phyloP scores from a whole-genome alignment of 2,797 vertebrate species.

The Spatula versicolor region DNA sequence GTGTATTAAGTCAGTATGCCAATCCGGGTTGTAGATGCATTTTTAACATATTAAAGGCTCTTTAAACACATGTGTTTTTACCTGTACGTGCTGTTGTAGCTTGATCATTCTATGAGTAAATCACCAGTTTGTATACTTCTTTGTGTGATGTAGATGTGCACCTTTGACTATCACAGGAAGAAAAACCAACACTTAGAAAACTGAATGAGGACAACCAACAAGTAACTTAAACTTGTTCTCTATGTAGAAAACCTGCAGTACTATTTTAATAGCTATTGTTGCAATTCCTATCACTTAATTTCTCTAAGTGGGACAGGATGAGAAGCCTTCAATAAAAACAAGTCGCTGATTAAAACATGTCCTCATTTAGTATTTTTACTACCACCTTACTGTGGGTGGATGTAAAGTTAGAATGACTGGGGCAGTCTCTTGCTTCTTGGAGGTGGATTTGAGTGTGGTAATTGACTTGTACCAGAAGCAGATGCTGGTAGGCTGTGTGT shows the following conservation, averaged over 20 bases:
- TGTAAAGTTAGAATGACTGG: not conserved
- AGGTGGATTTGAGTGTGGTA: not conserved
- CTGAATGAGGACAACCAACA: not conserved
- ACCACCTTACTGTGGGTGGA: not conserved
- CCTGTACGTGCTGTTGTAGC: not conserved
- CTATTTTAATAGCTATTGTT: not conserved
- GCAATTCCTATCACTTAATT: not conserved
- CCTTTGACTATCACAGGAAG: accelerated
- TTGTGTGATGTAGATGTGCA: not conserved
- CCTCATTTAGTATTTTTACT: not conserved
- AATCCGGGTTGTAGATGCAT: not conserved
- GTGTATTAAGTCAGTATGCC: not conserved
- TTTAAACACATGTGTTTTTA: not conserved
- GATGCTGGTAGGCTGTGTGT: not conserved
- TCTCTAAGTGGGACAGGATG: not conserved
- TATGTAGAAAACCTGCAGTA: not conserved
- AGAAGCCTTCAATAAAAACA: not conserved
- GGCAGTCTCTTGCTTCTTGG: not conserved
- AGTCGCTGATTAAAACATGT: not conserved
- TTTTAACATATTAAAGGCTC: not conserved
- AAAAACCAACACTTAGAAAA: not conserved
- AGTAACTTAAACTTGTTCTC: not conserved
- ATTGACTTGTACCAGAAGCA: not conserved
- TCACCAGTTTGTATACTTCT: not conserved
- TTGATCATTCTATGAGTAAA: not conserved